Evolutionary conservation across 2,113 vertebrate species (phyloP).

Genomic region (Alosa alosa): DNA sequence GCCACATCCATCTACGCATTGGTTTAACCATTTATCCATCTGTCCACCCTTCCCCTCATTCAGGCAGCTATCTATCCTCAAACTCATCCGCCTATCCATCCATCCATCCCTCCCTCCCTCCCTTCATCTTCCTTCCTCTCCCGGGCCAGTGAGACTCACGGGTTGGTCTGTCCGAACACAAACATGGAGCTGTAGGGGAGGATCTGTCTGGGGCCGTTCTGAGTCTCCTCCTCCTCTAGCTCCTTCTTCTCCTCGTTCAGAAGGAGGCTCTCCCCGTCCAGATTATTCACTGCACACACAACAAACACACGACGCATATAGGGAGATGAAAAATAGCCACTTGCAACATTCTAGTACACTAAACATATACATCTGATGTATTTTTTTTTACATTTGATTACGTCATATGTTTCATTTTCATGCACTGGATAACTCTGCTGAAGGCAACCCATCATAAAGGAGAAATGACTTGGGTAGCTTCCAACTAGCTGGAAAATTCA

Average conservation of each 20-base stretch:
- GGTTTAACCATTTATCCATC: neutral
- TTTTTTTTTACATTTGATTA: no score
- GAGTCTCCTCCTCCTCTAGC: slow-evolving; percentile 73
- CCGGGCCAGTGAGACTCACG: slow-evolving; percentile 71
- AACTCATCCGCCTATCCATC: neutral
- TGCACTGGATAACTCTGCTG: neutral
- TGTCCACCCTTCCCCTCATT: neutral
- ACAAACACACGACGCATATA: neutral
- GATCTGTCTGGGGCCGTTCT: slow-evolving; percentile 81
- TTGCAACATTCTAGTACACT: no score
- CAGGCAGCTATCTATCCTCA: neutral
- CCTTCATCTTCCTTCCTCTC: slow-evolving; percentile 78
- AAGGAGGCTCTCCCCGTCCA: slow-evolving; percentile 79
- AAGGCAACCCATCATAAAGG: neutral
- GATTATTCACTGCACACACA: slow-evolving; percentile 75
- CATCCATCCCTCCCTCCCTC: slow-evolving; percentile 59
- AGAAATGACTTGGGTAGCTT: neutral
- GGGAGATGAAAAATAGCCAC: no score
- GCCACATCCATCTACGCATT: neutral
- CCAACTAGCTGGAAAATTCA: no score
- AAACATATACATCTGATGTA: neutral
- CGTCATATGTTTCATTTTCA: neutral
- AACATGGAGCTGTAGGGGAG: slow-evolving; percentile 97
- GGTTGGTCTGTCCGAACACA: slow-evolving; percentile 86
- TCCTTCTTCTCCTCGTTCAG: slow-evolving; percentile 84